Evolutionary conservation across 2,797 vertebrate genomes (phyloP), one percentile per base, ranked within the genome.

Genomic region (Ceyx erithaca): DNA sequence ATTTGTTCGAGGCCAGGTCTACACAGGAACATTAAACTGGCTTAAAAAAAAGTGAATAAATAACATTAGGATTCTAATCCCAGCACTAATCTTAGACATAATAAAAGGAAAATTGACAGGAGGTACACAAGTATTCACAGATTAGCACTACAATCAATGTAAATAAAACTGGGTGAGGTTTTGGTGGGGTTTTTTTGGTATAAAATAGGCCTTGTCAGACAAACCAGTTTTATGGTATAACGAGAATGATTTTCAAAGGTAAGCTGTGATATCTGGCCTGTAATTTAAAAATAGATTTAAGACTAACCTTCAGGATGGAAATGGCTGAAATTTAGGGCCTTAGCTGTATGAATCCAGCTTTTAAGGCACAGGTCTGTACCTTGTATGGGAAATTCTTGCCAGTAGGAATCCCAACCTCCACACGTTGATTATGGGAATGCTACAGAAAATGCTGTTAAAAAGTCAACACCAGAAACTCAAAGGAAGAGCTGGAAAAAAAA

Each of bases 1-100:
- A 89, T 93, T 92, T 88, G 63, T 86, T 87, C 59, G 62, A 90
- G 71, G n/a, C 15, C 26, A 73, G 86, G 68, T 87, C 54, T 90
- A 77, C 33, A 75, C 4, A 67, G 7, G 72, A 84, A 37, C 45
- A 23, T 70, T 88, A 67, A 86, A 76, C 20, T 67, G 58, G 14
- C 63, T 90, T 80, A 30, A 10, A 57, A 86, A 59, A 83, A 43
- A 20, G 26, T 23, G 11, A 41, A 12, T 54, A 68, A 43, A 7
- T 51, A 85, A 94, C 0, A 1, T 54, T 72, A 83, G 14, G 31
- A 71, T 80, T 80, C 58, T 81, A 88, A 80, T 76, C 17, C 73
- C 28, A 71, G 12, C 43, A 69, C 23, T 92, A 82, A 81, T 93
- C 58, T 62, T 69, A 16, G 25, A 3, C 19, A 57, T 59, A 86